phyloP scores from a whole-genome alignment of 2,113 vertebrate genomes.

The Lampris incognitus region DNA sequence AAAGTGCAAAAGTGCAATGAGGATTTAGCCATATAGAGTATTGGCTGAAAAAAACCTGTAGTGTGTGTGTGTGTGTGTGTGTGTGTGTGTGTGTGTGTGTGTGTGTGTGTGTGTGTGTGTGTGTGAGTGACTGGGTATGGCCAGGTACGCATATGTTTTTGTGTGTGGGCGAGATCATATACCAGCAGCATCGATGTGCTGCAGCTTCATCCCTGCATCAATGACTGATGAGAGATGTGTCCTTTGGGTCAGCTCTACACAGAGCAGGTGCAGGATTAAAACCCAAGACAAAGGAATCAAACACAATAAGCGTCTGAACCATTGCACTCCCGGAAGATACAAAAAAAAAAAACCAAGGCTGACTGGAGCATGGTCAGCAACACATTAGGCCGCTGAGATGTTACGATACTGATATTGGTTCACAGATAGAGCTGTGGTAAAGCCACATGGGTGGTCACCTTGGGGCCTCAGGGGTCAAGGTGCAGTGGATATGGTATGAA shows the following conservation, averaged over 20 bases:
- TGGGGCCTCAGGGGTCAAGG: constrained; percentile 36
- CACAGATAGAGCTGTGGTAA: not conserved
- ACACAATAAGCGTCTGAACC: not conserved
- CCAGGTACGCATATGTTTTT: not conserved
- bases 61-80: constrained; percentile 1
- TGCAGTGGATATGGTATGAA: constrained; percentile 46
- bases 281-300: not conserved
- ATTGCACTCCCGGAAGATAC: not conserved
- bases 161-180: not conserved
- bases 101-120: not conserved
- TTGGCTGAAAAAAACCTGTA: not conserved
- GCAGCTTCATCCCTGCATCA: constrained; percentile 35
- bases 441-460: constrained; percentile 21
- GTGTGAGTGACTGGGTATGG: not conserved
- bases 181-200: not conserved
- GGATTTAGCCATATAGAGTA: too few relatives aligned
- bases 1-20: too few relatives aligned
- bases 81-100: not conserved
- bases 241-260: constrained; percentile 12
- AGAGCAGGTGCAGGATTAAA: constrained; percentile 45
- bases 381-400: too few relatives aligned
- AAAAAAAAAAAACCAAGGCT: not conserved
- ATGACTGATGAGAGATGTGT: constrained; percentile 45
- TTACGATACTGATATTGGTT: constrained; percentile 10
- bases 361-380: too few relatives aligned